Percentiles rank a stretch among this genome's conserved stretches.
Evolutionary conservation across 2,888 invertebrate species (phyloP).

Genomic region (Steinernema hermaphroditum): DNA sequence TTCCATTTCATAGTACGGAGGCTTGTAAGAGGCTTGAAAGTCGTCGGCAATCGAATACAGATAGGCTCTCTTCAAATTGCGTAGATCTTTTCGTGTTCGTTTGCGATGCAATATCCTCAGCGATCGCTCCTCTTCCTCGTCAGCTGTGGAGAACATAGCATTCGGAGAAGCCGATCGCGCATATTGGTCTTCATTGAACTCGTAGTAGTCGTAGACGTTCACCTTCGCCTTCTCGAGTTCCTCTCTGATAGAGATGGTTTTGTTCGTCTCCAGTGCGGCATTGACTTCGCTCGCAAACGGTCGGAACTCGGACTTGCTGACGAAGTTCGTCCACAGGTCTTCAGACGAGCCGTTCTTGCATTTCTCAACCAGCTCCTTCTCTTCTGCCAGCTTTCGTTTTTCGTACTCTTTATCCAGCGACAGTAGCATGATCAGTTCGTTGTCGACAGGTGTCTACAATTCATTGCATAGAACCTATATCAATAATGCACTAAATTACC

Average conservation of each 20-base stretch:
- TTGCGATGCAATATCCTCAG: neutral
- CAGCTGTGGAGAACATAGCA: neutral
- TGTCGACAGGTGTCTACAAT: neutral
- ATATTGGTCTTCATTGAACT: neutral
- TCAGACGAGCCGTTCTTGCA: too few relatives aligned
- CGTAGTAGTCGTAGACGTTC: constrained; percentile 2
- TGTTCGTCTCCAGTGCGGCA: neutral
- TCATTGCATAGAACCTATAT: neutral
- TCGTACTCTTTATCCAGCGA: constrained; percentile 24
- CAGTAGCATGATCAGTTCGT: neutral
- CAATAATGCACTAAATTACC: neutral
- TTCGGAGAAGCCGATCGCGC: neutral
- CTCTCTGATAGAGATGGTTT: neutral
- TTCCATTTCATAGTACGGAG: constrained; percentile 6
- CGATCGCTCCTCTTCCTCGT: neutral
- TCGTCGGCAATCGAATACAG: neutral
- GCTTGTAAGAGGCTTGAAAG: neutral
- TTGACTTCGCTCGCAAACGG: neutral
- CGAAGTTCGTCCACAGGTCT: neutral
- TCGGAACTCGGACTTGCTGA: neutral
- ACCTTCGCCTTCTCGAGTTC: neutral
- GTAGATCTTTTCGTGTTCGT: neutral
- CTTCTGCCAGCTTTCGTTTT: constrained; percentile 7
- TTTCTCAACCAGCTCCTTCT: neutral
- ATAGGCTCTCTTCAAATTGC: neutral